A percentile compares a stretch with the other conserved stretches of the same genome.
Conservation (phyloP, 2,888 invertebrate genomes). For the Meteorus colon region DNA sequence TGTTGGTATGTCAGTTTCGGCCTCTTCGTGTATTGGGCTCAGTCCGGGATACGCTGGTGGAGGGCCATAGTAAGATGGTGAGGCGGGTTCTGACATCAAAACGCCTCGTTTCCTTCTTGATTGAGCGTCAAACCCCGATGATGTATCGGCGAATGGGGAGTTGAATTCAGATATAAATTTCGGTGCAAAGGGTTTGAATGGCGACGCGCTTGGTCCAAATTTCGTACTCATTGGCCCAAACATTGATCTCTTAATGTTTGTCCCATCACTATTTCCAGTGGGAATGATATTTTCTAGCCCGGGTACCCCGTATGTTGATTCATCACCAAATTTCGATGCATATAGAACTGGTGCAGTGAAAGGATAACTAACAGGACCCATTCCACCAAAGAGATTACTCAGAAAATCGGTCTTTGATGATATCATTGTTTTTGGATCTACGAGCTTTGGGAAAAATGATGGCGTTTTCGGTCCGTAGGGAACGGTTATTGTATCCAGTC, state of each 20-base stretch:
- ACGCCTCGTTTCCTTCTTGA: conserved; percentile 46
- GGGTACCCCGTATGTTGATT: conserved; percentile 3
- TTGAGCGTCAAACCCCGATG: conserved; percentile 2
- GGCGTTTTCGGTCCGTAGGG: conserved; percentile 63
- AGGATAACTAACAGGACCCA: conserved; percentile 52
- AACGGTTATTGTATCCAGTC: conserved; percentile 58
- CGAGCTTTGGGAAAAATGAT: conserved; percentile 65
- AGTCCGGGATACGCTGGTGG: conserved; percentile 62
- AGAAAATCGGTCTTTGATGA: conserved; percentile 63
- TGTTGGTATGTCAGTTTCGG: conserved; percentile 46
- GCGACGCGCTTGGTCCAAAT: conserved; percentile 3
- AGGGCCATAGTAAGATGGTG: conserved; percentile 50
- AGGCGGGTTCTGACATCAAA: conserved; percentile 30
- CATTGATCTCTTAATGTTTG: conserved; percentile 39
- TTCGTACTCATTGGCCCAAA: conserved; percentile 31
- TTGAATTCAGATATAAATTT: conserved; percentile 13
- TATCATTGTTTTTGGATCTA: conserved; percentile 65
- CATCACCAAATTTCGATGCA: conserved; percentile 26
- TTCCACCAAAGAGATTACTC: conserved; percentile 60
- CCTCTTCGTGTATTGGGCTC: conserved; percentile 60
- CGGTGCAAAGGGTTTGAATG: conserved; percentile 44
- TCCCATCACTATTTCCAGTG: conserved; percentile 22
- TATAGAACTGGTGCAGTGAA: conserved; percentile 39
- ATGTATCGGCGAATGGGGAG: conserved; percentile 25
- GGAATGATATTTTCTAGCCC: conserved; percentile 26